Evolutionary conservation across 2,113 vertebrate species (phyloP).

Genomic region (Oreochromis tanganicae): DNA sequence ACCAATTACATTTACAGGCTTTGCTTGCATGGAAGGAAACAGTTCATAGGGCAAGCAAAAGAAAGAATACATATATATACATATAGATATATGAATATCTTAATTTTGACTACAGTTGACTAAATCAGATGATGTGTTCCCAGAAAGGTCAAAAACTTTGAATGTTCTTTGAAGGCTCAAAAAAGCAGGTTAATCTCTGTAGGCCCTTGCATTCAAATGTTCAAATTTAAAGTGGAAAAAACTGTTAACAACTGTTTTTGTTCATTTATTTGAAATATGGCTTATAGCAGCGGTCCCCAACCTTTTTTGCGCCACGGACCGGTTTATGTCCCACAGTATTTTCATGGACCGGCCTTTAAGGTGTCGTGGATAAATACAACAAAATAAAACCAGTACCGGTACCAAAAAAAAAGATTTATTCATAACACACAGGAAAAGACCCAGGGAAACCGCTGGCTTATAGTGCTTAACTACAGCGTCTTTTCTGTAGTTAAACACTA

Average conservation of each 20-base stretch:
- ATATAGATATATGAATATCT: neutral
- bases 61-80: neutral
- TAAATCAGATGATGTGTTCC: neutral
- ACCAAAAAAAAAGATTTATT: neutral
- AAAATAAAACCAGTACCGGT: neutral
- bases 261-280: neutral
- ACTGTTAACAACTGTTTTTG: neutral
- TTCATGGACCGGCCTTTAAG: rapidly evolving
- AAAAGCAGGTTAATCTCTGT: neutral
- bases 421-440: rapidly evolving
- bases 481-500: neutral
- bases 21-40: neutral
- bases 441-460: neutral
- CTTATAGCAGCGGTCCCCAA: neutral
- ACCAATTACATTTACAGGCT: neutral
- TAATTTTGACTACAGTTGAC: neutral
- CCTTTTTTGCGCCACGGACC: neutral
- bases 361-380: neutral
- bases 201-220: neutral
- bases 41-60: neutral
- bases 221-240: neutral
- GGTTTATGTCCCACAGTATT: neutral
- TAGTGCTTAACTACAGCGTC: neutral
- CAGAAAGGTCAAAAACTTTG: neutral
- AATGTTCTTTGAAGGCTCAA: neutral